Evolutionary conservation across 2,797 vertebrate species (phyloP).

Genomic region (Labroides dimidiatus): DNA sequence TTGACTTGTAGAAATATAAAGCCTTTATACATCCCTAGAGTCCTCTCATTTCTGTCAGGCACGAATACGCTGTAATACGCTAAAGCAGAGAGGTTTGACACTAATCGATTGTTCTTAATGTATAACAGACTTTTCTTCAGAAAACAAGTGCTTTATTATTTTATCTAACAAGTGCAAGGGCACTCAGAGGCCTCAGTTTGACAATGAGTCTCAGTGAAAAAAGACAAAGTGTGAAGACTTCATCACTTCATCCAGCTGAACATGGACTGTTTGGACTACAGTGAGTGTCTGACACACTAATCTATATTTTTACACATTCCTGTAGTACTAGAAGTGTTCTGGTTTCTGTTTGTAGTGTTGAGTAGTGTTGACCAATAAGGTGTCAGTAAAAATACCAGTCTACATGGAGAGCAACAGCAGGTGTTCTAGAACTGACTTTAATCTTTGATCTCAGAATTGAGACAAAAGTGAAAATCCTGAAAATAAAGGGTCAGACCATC

Average conservation of each 20-base stretch:
- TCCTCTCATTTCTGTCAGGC: neutral
- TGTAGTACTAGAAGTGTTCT: too few species aligned
- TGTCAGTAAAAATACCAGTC: too few species aligned
- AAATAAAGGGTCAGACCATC: too few species aligned
- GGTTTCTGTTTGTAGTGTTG: too few species aligned
- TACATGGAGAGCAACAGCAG: too few species aligned
- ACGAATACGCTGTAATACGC: conserved; percentile 11
- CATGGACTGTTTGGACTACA: neutral
- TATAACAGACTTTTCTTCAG: conserved; percentile 28
- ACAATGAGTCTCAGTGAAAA: neutral
- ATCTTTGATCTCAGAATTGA: too few species aligned
- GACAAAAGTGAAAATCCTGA: too few species aligned
- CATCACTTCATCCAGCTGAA: neutral
- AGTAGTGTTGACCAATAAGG: too few species aligned
- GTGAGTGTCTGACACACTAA: too few species aligned
- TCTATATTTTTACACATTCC: too few species aligned
- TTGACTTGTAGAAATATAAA: conserved; percentile 57
- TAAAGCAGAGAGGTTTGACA: conserved; percentile 24
- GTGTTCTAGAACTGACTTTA: too few species aligned
- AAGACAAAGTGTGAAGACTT: neutral
- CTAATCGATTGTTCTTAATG: conserved; percentile 35
- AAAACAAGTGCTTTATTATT: conserved; percentile 44
- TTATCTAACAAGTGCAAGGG: neutral
- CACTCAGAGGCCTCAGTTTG: neutral
- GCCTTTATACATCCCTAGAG: conserved; percentile 25